These are phyloP conservation scores for Aulostomus chinensis DNA, from an alignment of 2,797 vertebrate species.

Conservation along the genomic window DNA sequence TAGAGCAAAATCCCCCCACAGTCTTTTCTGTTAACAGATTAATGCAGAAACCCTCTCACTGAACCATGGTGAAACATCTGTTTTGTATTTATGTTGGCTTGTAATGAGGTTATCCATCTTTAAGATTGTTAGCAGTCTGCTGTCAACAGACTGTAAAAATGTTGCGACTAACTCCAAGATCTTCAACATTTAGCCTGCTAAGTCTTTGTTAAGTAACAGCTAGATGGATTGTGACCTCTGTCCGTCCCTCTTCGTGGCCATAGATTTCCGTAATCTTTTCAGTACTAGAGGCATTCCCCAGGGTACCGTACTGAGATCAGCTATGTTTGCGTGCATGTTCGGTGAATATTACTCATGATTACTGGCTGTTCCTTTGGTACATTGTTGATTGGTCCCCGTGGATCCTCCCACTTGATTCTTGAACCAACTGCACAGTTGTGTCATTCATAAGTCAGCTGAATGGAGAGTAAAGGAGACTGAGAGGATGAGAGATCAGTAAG, in stretches of 20 bases:
- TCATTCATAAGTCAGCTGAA: constrained; percentile 34
- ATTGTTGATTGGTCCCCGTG: constrained; percentile 49
- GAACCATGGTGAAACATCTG: constrained; percentile 39
- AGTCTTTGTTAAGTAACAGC: constrained; percentile 5
- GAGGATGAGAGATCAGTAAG: neutral
- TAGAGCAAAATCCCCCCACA: too few species aligned
- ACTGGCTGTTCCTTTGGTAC: constrained; percentile 42
- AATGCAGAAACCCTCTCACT: neutral
- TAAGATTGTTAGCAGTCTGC: constrained; percentile 16
- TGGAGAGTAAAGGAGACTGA: constrained; percentile 4
- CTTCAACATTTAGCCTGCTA: constrained; percentile 6
- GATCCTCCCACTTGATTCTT: constrained; percentile 32
- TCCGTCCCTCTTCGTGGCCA: constrained; percentile 15
- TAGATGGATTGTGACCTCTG: constrained; percentile 26
- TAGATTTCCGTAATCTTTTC: neutral
- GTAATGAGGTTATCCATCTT: constrained; percentile 27
- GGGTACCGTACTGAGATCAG: constrained; percentile 28
- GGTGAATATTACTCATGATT: constrained; percentile 48
- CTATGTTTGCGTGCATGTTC: constrained; percentile 12
- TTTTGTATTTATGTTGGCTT: constrained; percentile 29
- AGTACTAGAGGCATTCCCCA: constrained; percentile 17
- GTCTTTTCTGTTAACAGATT: neutral
- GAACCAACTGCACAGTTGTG: constrained; percentile 24
- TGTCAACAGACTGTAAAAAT: constrained; percentile 52
- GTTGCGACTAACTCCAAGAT: constrained; percentile 28